These are phyloP conservation scores for Akabosia matsudoensis DNA, from an alignment of 1,140 invertebrate species.

Conservation along the genomic window DNA sequence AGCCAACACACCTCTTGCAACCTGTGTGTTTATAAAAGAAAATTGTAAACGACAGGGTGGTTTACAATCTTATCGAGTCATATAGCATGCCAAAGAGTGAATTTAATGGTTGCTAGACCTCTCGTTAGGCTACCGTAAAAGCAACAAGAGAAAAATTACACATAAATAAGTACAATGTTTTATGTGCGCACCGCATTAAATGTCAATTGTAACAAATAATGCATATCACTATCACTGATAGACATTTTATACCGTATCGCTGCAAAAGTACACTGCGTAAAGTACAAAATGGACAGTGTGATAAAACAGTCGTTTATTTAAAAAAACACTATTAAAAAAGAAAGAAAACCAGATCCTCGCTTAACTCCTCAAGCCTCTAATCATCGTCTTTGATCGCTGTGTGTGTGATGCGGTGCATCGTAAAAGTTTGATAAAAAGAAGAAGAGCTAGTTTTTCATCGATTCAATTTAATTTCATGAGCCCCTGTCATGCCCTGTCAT, in stretches of 20 bases:
- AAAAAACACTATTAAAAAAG: slow-evolving; percentile 12
- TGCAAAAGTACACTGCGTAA: too few relatives aligned
- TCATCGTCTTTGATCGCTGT: background rate
- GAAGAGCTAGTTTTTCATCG: background rate
- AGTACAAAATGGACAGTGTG: too few relatives aligned
- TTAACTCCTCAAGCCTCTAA: background rate
- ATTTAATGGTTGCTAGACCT: background rate
- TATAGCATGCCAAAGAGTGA: background rate
- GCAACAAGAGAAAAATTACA: background rate
- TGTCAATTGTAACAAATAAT: slow-evolving; percentile 20
- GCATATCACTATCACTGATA: background rate
- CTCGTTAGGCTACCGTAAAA: slow-evolving; percentile 2
- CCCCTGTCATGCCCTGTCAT: slow-evolving; percentile 19
- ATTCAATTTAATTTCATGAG: slow-evolving; percentile 25
- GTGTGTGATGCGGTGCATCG: background rate
- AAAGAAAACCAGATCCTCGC: background rate
- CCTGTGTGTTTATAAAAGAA: background rate
- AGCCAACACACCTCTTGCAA: too few relatives aligned
- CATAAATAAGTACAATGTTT: background rate
- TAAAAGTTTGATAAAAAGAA: slow-evolving; percentile 20
- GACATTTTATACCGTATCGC: too few relatives aligned
- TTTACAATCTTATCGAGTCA: background rate
- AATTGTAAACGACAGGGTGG: background rate
- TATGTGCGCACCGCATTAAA: slow-evolving; percentile 4
- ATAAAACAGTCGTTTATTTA: too few relatives aligned